Percentiles rank a stretch among this genome's conserved stretches.
phyloP scores from a whole-genome alignment of 2,797 vertebrate species.

The Jordanella pulchra region DNA sequence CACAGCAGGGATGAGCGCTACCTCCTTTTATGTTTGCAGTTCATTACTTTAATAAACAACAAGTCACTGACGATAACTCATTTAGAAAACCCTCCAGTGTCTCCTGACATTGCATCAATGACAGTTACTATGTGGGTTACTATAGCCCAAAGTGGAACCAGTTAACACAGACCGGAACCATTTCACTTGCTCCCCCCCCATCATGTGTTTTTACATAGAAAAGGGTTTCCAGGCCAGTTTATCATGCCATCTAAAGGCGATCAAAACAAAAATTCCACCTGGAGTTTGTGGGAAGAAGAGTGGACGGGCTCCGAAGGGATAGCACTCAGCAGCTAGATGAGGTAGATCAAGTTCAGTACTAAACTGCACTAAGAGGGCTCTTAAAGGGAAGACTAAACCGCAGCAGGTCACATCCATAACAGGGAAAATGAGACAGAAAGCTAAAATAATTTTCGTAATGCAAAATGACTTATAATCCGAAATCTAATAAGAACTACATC shows the following conservation, averaged over 20 bases:
- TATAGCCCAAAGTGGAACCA: conserved; percentile 23
- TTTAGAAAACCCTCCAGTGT: conserved; percentile 46
- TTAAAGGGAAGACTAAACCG: conserved; percentile 13
- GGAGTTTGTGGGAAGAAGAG: conserved; percentile 18
- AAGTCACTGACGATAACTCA: conserved; percentile 31
- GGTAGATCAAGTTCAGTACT: conserved; percentile 74
- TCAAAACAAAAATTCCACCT: conserved; percentile 5
- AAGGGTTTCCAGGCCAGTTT: too few species aligned
- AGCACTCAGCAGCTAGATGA: conserved; percentile 65
- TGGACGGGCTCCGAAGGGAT: conserved; percentile 30
- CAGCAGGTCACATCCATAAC: conserved; percentile 6
- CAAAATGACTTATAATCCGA: conserved; percentile 14
- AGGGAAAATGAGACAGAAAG: not conserved
- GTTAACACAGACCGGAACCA: not conserved
- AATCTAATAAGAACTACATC: conserved; percentile 32
- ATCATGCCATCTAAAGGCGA: not conserved
- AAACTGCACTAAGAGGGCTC: conserved; percentile 27
- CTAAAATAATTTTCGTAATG: conserved; percentile 7
- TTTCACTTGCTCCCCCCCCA: not conserved
- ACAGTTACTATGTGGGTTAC: conserved; percentile 14
- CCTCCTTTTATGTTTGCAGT: conserved; percentile 41
- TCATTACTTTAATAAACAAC: conserved; percentile 53
- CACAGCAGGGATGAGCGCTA: conserved; percentile 53
- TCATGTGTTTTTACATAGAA: not conserved
- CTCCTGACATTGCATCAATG: conserved; percentile 36